Conservation (phyloP, 2,113 vertebrate species). For the Apistogramma diplotaenia region DNA sequence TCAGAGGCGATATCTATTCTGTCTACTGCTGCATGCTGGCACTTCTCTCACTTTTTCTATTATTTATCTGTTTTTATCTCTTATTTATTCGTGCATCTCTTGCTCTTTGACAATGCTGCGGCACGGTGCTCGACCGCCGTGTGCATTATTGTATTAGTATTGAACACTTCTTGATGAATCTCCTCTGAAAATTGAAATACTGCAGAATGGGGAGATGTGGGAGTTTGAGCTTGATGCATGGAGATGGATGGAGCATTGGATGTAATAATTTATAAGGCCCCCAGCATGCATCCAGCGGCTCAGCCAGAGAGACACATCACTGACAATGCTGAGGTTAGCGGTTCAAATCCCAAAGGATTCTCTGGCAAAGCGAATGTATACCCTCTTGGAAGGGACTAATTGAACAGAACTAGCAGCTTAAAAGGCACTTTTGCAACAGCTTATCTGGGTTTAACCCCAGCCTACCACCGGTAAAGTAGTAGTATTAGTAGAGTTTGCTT, state of each 20-base stretch:
- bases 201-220: constrained; percentile 46
- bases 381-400: constrained; percentile 45
- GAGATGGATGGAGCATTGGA: constrained; percentile 58
- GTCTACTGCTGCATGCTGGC: constrained; percentile 12
- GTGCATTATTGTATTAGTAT: constrained; percentile 55
- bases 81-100: constrained; percentile 43
- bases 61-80: constrained; percentile 53
- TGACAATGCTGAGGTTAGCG: constrained; percentile 64
- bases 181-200: constrained; percentile 57
- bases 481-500: not conserved
- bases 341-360: constrained; percentile 52
- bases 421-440: constrained; percentile 52
- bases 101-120: constrained; percentile 6
- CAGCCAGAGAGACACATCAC: constrained; percentile 8
- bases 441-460: constrained; percentile 24
- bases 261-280: constrained; percentile 64
- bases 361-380: constrained; percentile 46
- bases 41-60: constrained; percentile 28
- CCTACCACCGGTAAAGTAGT: constrained; percentile 7
- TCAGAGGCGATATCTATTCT: constrained; percentile 33
- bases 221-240: constrained; percentile 65
- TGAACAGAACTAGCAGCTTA: constrained; percentile 51
- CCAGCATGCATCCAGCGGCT: constrained; percentile 2
- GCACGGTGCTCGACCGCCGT: not conserved
- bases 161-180: constrained; percentile 56